These are phyloP conservation scores for Dimorphilus gyrociliatus DNA, from an alignment of 2,888 invertebrate genomes.

Conservation along the genomic window DNA sequence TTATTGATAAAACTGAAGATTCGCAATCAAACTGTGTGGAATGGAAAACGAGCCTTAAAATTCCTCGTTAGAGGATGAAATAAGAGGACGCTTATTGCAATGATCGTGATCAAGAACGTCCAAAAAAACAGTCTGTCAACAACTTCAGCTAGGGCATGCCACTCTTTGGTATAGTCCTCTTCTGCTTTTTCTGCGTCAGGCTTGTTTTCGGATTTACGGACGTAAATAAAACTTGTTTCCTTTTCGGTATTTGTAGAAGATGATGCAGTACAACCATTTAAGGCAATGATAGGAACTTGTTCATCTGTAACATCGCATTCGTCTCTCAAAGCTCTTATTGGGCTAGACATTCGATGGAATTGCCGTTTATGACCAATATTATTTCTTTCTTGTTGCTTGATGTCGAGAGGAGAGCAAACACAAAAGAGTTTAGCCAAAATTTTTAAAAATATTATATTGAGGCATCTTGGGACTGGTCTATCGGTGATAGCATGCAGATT, in stretches of 20 bases:
- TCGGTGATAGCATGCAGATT: too few species aligned
- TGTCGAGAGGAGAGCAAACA: too few species aligned
- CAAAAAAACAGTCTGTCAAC: constrained; percentile 10
- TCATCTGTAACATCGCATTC: constrained; percentile 7
- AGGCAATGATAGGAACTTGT: constrained; percentile 8
- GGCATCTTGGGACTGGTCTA: too few species aligned
- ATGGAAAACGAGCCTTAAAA: too few species aligned
- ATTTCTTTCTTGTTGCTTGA: constrained; percentile 1
- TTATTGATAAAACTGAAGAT: too few species aligned
- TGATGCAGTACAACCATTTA: constrained; percentile 5
- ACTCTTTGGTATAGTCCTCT: constrained; percentile 7
- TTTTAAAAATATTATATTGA: too few species aligned
- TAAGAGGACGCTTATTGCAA: constrained; percentile 7
- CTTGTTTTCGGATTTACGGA: not conserved
- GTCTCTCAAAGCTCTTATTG: too few species aligned
- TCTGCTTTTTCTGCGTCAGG: constrained; percentile 3
- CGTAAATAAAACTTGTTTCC: constrained; percentile 1
- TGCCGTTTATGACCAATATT: not conserved
- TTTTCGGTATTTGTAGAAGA: not conserved
- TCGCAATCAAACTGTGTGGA: too few species aligned
- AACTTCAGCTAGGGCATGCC: constrained; percentile 9
- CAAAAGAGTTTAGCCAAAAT: not conserved
- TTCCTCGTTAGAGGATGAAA: constrained; percentile 9
- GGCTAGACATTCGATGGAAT: constrained; percentile 1
- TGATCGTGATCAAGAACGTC: constrained; percentile 7